Conservation (phyloP, 2,113 vertebrate genomes). For the Erythrocercus mccallii region DNA sequence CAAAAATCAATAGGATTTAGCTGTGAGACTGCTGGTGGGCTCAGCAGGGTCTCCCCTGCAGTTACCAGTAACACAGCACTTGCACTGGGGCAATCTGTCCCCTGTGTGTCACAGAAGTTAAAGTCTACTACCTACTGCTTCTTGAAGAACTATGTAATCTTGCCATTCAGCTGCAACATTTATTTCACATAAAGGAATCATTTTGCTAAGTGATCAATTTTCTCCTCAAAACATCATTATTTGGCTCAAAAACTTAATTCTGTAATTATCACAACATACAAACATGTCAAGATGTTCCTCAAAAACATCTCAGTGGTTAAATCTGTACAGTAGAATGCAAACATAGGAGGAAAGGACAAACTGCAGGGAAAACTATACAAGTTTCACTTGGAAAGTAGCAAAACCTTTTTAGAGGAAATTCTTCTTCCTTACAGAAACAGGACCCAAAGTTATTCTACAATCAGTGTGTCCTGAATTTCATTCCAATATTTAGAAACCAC, state of each 20-base stretch:
- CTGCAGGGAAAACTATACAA: background rate
- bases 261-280: background rate
- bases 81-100: background rate
- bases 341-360: background rate
- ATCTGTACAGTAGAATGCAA: background rate
- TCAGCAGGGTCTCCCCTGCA: background rate
- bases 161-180: background rate
- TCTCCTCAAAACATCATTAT: background rate
- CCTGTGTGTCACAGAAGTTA: background rate
- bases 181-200: background rate
- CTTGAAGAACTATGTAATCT: background rate
- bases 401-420: constrained; percentile 37
- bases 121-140: background rate
- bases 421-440: constrained; percentile 23
- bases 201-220: background rate
- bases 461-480: background rate
- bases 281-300: constrained; percentile 5
- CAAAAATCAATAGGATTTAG: background rate
- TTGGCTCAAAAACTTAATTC: background rate
- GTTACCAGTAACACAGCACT: background rate
- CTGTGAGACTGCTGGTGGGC: background rate
- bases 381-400: background rate
- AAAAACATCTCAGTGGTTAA: background rate
- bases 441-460: background rate
- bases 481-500: background rate